A percentile compares a stretch with the other conserved stretches of the same genome.
Conservation (phyloP, 2,888 invertebrate genomes). For the Mythimna albipuncta region DNA sequence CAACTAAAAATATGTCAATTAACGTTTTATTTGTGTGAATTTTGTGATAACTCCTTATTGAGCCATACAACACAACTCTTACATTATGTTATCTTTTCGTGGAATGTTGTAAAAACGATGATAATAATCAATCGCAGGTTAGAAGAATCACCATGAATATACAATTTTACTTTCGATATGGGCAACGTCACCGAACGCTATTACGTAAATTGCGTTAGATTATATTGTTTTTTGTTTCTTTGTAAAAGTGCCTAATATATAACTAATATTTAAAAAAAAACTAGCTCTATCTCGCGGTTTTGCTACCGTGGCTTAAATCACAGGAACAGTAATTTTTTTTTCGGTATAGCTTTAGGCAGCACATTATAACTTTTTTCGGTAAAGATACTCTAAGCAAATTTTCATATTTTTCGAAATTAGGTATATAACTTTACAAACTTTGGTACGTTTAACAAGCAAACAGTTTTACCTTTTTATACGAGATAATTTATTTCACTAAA, state of each 20-base stretch:
- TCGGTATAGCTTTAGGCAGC: too few relatives aligned
- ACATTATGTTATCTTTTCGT: slow-evolving; percentile 21
- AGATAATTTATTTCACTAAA: too few relatives aligned
- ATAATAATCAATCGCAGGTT: slow-evolving; percentile 3
- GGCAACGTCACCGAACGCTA: slow-evolving; percentile 7
- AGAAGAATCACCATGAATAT: slow-evolving; percentile 20
- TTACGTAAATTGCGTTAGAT: slow-evolving; percentile 15
- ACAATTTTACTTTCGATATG: background rate
- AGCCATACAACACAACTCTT: background rate
- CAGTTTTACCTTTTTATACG: background rate
- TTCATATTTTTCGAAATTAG: too few relatives aligned
- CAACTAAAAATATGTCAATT: slow-evolving; percentile 14
- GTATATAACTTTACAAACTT: too few relatives aligned
- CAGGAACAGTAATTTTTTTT: too few relatives aligned
- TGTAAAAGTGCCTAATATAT: background rate
- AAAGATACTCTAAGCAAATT: too few relatives aligned
- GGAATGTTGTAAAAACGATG: background rate
- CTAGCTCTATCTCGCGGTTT: background rate
- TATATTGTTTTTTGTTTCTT: background rate
- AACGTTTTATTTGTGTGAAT: slow-evolving; percentile 23
- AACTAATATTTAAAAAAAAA: background rate
- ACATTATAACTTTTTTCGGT: too few relatives aligned
- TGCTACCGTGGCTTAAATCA: background rate
- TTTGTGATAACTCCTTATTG: slow-evolving; percentile 16
- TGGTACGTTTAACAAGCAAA: too few relatives aligned